phyloP scores from a whole-genome alignment of 1,140 invertebrate genomes.

The Neodiprion lecontei region DNA sequence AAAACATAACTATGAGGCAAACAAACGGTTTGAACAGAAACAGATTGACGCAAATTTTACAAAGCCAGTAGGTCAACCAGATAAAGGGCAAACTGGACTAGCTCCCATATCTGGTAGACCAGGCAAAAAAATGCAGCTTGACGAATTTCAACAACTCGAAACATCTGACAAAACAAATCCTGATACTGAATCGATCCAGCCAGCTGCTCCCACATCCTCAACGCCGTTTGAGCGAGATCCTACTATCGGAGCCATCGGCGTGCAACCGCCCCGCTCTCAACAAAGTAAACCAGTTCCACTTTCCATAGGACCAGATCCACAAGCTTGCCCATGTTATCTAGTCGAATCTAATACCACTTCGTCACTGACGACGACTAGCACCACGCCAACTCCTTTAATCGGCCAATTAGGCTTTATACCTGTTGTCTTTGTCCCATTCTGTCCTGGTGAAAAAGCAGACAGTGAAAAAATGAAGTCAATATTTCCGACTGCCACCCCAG shows the following conservation, averaged over 20 bases:
- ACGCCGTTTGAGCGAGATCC: slow-evolving; percentile 18
- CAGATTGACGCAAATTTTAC: slow-evolving; percentile 10
- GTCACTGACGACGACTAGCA: slow-evolving; percentile 24
- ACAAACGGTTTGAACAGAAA: slow-evolving; percentile 11
- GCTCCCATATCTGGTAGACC: slow-evolving; percentile 15
- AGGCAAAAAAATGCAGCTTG: slow-evolving; percentile 11
- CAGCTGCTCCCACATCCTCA: not conserved
- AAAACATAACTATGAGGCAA: not conserved
- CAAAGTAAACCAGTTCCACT: slow-evolving; percentile 42
- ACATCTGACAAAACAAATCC: not conserved
- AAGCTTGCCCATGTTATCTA: slow-evolving; percentile 49
- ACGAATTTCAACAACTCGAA: not conserved
- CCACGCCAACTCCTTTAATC: slow-evolving; percentile 30
- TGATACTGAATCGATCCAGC: not conserved
- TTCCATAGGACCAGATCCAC: slow-evolving; percentile 43
- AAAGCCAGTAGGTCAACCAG: slow-evolving; percentile 36
- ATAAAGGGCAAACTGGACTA: slow-evolving; percentile 14
- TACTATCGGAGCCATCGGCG: slow-evolving; percentile 35
- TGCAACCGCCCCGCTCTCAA: slow-evolving; percentile 42
- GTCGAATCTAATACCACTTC: slow-evolving; percentile 40
- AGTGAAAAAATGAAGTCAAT: slow-evolving; percentile 60
- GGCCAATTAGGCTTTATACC: slow-evolving; percentile 64
- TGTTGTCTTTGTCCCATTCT: slow-evolving; percentile 67
- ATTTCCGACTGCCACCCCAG: slow-evolving; percentile 64
- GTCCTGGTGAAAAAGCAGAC: slow-evolving; percentile 58